phyloP scores from a whole-genome alignment of 2,888 invertebrate species.

The Rhaphigaster nebulosa region DNA sequence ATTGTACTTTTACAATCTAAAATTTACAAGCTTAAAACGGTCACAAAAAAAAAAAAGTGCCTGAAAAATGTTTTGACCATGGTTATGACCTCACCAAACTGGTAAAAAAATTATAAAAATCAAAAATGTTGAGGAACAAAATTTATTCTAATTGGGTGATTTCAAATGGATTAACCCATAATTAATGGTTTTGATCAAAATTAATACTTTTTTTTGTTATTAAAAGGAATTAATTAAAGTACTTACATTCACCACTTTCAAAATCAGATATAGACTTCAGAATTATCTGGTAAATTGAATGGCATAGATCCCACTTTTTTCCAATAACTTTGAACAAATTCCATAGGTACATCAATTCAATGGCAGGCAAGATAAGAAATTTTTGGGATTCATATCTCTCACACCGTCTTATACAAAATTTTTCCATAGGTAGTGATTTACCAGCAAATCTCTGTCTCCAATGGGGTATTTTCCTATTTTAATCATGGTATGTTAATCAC shows the following conservation, averaged over 20 bases:
- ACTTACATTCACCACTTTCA: conserved; percentile 67
- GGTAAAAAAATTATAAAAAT: too few relatives aligned
- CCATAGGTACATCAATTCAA: conserved; percentile 94
- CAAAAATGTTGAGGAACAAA: too few relatives aligned
- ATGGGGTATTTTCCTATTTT: conserved; percentile 80
- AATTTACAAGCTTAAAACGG: too few relatives aligned
- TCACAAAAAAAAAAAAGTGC: too few relatives aligned
- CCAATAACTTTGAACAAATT: conserved; percentile 89
- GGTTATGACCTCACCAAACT: too few relatives aligned
- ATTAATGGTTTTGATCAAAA: background rate
- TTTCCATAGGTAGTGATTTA: conserved; percentile 96
- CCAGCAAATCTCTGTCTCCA: conserved; percentile 93
- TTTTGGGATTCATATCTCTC: conserved; percentile 83
- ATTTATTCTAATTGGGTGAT: too few relatives aligned
- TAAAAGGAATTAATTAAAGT: background rate
- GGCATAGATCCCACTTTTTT: conserved; percentile 76
- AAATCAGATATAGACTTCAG: conserved; percentile 71
- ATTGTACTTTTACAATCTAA: background rate
- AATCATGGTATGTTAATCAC: conserved; percentile 7
- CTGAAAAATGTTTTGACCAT: too few relatives aligned
- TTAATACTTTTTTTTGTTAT: background rate
- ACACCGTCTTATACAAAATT: conserved; percentile 91
- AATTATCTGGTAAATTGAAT: conserved; percentile 76
- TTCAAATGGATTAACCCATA: too few relatives aligned
- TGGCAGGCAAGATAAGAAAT: conserved; percentile 82